A percentile compares a stretch with the other conserved stretches of the same genome.
phyloP scores from a whole-genome alignment of 2,113 vertebrate genomes.

The Neogobius melanostomus region DNA sequence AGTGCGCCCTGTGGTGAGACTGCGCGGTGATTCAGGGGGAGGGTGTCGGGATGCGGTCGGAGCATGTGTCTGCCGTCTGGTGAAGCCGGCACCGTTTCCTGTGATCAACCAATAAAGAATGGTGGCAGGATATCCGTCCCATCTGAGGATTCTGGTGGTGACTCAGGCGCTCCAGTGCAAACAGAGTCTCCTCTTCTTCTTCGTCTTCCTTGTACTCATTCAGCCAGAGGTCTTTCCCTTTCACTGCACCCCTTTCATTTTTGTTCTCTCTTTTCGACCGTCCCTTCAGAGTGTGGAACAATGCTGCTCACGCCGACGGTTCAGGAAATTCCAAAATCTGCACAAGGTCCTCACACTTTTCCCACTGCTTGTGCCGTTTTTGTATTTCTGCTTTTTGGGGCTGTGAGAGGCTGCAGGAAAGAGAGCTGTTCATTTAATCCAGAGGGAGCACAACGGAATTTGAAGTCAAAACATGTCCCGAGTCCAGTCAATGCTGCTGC shows the following conservation, averaged over 20 bases:
- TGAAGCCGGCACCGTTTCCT: constrained; percentile 55
- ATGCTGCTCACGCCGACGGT: constrained; percentile 32
- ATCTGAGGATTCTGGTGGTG: constrained; percentile 61
- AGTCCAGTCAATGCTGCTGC: constrained; percentile 11
- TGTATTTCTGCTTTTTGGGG: constrained; percentile 12
- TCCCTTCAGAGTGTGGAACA: constrained; percentile 45
- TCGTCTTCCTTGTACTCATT: constrained; percentile 33
- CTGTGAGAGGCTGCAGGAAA: constrained; percentile 19
- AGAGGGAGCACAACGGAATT: constrained; percentile 31
- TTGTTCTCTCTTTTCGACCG: constrained; percentile 21
- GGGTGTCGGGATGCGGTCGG: constrained; percentile 58
- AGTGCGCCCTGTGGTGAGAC: constrained; percentile 12
- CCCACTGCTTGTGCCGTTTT: constrained; percentile 23
- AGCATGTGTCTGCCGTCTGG: constrained; percentile 57
- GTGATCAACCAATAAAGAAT: constrained; percentile 71
- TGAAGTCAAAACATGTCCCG: constrained; percentile 26
- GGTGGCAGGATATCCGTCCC: constrained; percentile 64
- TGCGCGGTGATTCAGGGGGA: constrained; percentile 43
- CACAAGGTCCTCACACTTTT: constrained; percentile 58
- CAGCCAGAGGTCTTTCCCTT: constrained; percentile 26
- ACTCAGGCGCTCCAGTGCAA: constrained; percentile 49
- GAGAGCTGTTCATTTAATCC: constrained; percentile 39
- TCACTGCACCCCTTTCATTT: constrained; percentile 13
- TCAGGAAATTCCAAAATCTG: constrained; percentile 59
- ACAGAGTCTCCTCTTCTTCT: constrained; percentile 45